A percentile compares a stretch with the other conserved stretches of the same genome.
Conservation (phyloP, 2,113 vertebrate genomes). For the Brachionichthys hirsutus region DNA sequence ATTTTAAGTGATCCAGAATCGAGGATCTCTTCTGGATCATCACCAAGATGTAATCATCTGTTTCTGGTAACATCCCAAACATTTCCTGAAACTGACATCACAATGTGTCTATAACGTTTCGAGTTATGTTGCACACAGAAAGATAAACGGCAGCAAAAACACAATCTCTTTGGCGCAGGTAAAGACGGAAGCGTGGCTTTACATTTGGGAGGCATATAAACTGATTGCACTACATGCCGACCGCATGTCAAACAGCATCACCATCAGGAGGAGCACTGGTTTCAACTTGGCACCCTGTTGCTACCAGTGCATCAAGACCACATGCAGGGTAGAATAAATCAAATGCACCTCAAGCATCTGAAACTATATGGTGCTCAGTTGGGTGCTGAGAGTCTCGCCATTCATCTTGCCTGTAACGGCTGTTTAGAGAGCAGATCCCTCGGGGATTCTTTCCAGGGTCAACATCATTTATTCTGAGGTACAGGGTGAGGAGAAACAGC, state of each 20-base stretch:
- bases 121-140: too few species aligned
- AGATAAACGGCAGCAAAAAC: too few species aligned
- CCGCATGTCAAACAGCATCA: constrained; percentile 1
- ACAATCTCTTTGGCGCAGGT: too few species aligned
- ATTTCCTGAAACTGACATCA: too few species aligned
- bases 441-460: constrained; percentile 56
- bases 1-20: too few species aligned
- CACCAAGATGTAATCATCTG: too few species aligned
- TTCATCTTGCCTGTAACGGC: constrained; percentile 66
- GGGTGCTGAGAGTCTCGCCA: constrained; percentile 51
- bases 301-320: constrained; percentile 26
- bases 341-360: constrained; percentile 53
- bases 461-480: constrained; percentile 60
- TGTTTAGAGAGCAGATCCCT: constrained; percentile 69
- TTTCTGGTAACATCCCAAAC: too few species aligned
- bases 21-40: too few species aligned
- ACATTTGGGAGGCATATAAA: too few species aligned
- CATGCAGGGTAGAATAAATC: constrained; percentile 61
- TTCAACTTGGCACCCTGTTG: constrained; percentile 6
- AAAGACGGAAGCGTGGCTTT: too few species aligned
- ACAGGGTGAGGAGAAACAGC: constrained; percentile 46
- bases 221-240: too few species aligned
- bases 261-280: not conserved
- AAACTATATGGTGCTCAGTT: constrained; percentile 62
- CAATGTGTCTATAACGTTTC: too few species aligned